Evolutionary conservation across 2,113 vertebrate species (phyloP).

Genomic region (Xiphorhynchus elegans): DNA sequence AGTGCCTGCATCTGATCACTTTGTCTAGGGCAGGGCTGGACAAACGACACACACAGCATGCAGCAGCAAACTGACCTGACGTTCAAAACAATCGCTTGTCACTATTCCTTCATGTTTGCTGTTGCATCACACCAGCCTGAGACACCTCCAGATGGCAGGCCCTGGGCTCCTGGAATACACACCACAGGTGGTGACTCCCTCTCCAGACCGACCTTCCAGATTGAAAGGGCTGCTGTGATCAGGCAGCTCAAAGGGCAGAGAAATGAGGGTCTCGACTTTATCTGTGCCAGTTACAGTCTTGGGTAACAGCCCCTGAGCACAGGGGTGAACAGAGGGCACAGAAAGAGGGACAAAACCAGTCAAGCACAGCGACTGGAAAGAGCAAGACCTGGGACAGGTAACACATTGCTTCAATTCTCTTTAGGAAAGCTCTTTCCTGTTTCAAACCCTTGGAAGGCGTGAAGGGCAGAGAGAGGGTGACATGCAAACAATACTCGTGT

Average conservation of each 20-base stretch:
- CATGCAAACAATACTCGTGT: accelerated
- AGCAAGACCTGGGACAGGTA: neutral
- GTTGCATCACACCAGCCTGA: neutral
- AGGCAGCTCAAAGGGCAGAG: neutral
- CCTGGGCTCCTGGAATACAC: neutral
- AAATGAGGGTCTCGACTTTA: neutral
- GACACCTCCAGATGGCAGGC: neutral
- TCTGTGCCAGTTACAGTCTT: neutral
- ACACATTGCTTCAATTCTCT: neutral
- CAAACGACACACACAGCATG: constrained; percentile 19
- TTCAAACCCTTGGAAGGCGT: neutral
- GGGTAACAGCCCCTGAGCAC: neutral
- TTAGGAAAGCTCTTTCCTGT: neutral
- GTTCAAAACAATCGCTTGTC: neutral
- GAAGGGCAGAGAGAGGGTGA: neutral
- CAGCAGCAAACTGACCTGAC: constrained; percentile 1
- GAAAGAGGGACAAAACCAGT: neutral
- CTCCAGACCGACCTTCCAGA: neutral
- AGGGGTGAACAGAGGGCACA: neutral
- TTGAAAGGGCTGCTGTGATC: neutral
- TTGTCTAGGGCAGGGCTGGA: neutral
- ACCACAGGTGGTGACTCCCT: neutral
- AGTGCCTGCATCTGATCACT: neutral
- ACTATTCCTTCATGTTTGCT: neutral
- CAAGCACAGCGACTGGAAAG: neutral